A percentile compares a stretch with the other conserved stretches of the same genome.
Evolutionary conservation across 2,888 invertebrate species (phyloP).

Genomic region (Bombyx huttoni): DNA sequence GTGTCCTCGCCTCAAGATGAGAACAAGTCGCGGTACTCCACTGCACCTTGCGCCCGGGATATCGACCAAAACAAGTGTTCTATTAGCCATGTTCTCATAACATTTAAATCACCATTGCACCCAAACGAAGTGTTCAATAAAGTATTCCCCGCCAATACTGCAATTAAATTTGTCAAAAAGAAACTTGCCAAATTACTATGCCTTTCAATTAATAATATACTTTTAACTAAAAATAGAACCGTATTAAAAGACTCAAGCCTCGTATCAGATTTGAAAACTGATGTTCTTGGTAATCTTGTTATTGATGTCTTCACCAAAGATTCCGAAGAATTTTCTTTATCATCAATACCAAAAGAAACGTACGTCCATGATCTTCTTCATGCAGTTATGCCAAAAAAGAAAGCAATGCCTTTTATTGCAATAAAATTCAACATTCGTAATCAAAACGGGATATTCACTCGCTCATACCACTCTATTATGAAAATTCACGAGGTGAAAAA

Average conservation of each 20-base stretch:
- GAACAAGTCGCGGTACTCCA: constrained; percentile 32
- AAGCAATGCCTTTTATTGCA: constrained; percentile 53
- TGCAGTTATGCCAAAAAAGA: constrained; percentile 49
- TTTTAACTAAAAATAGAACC: constrained; percentile 52
- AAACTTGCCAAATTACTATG: constrained; percentile 55
- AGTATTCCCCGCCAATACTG: constrained; percentile 57
- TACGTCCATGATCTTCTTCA: constrained; percentile 54
- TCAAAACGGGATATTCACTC: constrained; percentile 58
- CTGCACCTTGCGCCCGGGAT: constrained; percentile 49
- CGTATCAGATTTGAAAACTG: constrained; percentile 48
- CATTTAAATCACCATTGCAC: constrained; percentile 50
- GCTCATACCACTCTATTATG: constrained; percentile 64
- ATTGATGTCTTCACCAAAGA: constrained; percentile 62
- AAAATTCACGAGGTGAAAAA: constrained; percentile 73
- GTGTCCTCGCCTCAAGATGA: constrained; percentile 26
- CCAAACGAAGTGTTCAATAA: constrained; percentile 51
- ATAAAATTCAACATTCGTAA: constrained; percentile 55
- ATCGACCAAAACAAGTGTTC: constrained; percentile 48
- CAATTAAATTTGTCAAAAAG: constrained; percentile 51
- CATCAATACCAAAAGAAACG: constrained; percentile 51
- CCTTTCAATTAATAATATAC: constrained; percentile 44
- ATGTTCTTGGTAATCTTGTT: constrained; percentile 43
- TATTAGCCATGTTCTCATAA: constrained; percentile 48
- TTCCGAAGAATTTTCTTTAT: constrained; percentile 47
- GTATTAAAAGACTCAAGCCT: constrained; percentile 50